Conservation (phyloP, 2,797 vertebrate species). For the Paramormyrops hopkinsi region DNA sequence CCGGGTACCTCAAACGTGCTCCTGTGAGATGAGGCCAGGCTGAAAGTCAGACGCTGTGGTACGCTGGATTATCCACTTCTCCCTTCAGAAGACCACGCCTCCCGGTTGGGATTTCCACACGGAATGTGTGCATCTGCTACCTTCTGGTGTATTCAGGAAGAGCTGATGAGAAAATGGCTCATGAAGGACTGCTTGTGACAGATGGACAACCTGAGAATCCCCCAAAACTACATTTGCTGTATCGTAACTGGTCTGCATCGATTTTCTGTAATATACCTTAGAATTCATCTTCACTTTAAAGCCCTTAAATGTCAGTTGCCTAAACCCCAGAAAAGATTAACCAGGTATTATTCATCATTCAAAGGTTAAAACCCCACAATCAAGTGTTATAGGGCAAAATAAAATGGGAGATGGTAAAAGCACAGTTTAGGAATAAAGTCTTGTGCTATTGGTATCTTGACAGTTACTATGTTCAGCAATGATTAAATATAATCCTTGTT, state of each 20-base stretch:
- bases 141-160: not conserved
- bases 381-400: not conserved
- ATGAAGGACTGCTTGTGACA: not conserved
- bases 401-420: not conserved
- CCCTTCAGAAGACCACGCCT: not conserved
- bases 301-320: not conserved
- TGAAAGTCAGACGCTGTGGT: not conserved
- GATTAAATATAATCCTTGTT: not conserved
- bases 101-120: not conserved
- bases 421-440: not conserved
- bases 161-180: not conserved
- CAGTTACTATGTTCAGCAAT: not conserved
- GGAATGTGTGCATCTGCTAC: not conserved
- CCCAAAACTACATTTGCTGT: not conserved
- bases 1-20: not conserved
- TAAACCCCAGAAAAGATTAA: not conserved
- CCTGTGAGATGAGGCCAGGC: not conserved
- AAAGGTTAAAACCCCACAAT: not conserved
- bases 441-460: not conserved
- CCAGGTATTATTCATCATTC: not conserved
- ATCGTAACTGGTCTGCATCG: not conserved
- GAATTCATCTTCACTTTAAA: not conserved
- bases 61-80: not conserved
- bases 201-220: not conserved
- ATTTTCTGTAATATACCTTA: not conserved